Evolutionary conservation across 2,113 vertebrate genomes (phyloP), one percentile per base, ranked within the genome.

Genomic region (Albula goreensis): DNA sequence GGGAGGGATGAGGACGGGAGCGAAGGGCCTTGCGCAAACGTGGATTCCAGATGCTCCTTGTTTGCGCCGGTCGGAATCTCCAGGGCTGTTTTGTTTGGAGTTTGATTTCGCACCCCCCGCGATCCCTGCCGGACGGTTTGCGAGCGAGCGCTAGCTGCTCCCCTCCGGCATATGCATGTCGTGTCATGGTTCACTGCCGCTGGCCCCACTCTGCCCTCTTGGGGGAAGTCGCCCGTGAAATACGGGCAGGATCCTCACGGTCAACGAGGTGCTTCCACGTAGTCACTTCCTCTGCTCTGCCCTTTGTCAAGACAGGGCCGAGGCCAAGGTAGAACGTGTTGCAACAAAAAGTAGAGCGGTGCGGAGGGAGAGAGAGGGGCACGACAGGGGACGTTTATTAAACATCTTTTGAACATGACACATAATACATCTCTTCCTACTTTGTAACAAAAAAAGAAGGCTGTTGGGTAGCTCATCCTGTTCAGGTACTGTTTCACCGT

Each of bases 211-310:
- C 60, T 15, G 51, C 90, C 91, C 91, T 84, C 63, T 82, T 87
- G 66, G 89, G 89, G 90, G 70, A 79, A 53, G 63, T 41, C 83
- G 50, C 83, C 83, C 74, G 78, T 91, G 89, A 93, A 93, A 93
- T 92, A 92, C 91, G 87, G 90, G 81, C 89, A 88, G 86, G 88
- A 88, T 89, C 85, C 87, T 86, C 11, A 90, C 80, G 85, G 85
- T 90, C 89, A 89, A 79, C 86, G 87, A 86, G 81, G 90, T 17
- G 50, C 8, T 13, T 83, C 25, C 50, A 6, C 11, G 19, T 2
- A 63, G 50, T 57, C 53, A 63, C 52, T 48, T 83, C 81, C 52
- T 89, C 88, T 89, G 86, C 87, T 85, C 84, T 77, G 50, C 87
- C 83, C 63, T 53, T 25, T 17, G 81, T 82, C 70, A 78, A 12